Evolutionary conservation across 2,888 invertebrate genomes (phyloP).

Genomic region (Drosophila fungiperda): DNA sequence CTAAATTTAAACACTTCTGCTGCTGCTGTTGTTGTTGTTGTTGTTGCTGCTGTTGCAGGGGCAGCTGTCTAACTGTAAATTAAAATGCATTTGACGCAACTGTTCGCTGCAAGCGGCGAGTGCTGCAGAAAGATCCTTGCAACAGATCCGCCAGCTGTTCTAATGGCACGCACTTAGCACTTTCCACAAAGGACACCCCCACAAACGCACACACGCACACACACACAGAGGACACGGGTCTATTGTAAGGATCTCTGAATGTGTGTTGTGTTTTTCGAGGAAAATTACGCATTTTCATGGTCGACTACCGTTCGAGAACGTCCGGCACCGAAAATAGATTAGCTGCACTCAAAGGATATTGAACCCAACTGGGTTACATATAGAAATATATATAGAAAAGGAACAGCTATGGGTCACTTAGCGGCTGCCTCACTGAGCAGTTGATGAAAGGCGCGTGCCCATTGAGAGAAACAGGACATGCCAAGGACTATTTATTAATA

Average conservation of each 20-base stretch:
- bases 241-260: slow-evolving; percentile 35
- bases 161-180: slow-evolving; percentile 77
- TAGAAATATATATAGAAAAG: slow-evolving; percentile 10
- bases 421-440: slow-evolving; percentile 17
- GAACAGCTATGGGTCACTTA: slow-evolving; percentile 52
- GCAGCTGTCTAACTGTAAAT: slow-evolving; percentile 74
- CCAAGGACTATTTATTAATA: slow-evolving; percentile 13
- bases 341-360: slow-evolving; percentile 71
- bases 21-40: slow-evolving; percentile 10
- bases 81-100: slow-evolving; percentile 81
- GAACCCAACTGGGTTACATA: slow-evolving; percentile 48
- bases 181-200: slow-evolving; percentile 71
- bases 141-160: slow-evolving; percentile 66
- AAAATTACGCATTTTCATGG: slow-evolving; percentile 76
- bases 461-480: slow-evolving; percentile 10
- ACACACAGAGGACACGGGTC: slow-evolving; percentile 5
- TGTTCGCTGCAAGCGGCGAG: slow-evolving; percentile 27
- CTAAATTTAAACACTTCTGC: slow-evolving; percentile 64
- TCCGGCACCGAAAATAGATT: slow-evolving; percentile 66
- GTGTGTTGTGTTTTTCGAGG: slow-evolving; percentile 59
- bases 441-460: slow-evolving; percentile 62
- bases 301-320: slow-evolving; percentile 69
- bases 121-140: slow-evolving; percentile 9
- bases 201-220: slow-evolving; percentile 29
- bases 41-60: background rate